Conservation (phyloP, 1,140 invertebrate genomes). For the Acyrthosiphon pisum region DNA sequence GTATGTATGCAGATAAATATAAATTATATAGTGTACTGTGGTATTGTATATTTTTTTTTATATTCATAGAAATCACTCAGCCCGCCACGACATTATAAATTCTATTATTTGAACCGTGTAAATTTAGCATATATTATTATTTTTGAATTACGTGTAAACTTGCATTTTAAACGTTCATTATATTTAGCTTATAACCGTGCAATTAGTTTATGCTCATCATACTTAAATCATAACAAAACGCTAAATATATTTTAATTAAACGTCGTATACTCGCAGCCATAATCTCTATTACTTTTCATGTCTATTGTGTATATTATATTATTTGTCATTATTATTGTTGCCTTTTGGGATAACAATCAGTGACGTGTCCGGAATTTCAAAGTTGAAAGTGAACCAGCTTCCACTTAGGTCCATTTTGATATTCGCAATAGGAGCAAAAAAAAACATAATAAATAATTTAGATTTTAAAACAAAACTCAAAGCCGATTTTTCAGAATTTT, state of each 20-base stretch:
- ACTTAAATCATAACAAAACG: not conserved
- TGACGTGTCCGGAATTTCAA: not conserved
- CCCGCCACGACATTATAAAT: not conserved
- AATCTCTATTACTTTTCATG: not conserved
- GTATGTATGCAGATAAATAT: no score
- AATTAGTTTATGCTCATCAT: not conserved
- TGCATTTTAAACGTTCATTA: not conserved
- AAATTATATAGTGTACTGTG: no score
- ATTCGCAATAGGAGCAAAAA: not conserved
- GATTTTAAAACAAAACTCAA: not conserved
- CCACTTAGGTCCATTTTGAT: not conserved
- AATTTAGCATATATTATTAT: no score
- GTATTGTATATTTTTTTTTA: no score
- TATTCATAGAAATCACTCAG: not conserved
- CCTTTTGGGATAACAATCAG: not conserved
- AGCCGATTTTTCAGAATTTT: not conserved
- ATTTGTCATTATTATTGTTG: not conserved
- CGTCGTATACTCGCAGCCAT: not conserved
- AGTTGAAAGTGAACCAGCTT: not conserved
- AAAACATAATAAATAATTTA: not conserved
- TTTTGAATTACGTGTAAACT: not conserved
- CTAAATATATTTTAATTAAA: conserved; percentile 1
- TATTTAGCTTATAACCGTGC: not conserved
- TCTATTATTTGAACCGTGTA: not conserved
- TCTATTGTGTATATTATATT: not conserved